Percentiles rank a stretch among this genome's conserved stretches.
These are phyloP conservation scores for Biston stratarius DNA, from an alignment of 2,888 invertebrate species.

Conservation along the genomic window DNA sequence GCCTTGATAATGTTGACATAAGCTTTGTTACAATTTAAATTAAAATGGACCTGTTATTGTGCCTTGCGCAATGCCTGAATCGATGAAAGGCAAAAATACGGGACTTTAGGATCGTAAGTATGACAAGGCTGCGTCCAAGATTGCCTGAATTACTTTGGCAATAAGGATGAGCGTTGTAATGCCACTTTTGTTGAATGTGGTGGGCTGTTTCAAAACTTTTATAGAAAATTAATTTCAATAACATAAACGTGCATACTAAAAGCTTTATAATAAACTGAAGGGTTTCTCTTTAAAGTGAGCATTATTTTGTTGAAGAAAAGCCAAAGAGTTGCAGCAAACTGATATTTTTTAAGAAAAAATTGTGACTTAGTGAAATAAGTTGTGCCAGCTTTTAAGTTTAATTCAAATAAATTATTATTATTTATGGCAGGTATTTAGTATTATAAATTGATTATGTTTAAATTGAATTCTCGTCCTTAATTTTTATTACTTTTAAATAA, in stretches of 20 bases:
- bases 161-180: constrained; percentile 24
- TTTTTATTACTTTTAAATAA: too few relatives aligned
- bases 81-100: constrained; percentile 32
- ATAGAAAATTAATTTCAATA: not conserved
- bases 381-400: too few relatives aligned
- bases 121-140: constrained; percentile 37
- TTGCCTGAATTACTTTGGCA: constrained; percentile 37
- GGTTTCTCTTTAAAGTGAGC: constrained; percentile 13
- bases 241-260: too few relatives aligned
- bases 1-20: constrained; percentile 37
- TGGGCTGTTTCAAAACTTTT: not conserved
- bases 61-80: constrained; percentile 12
- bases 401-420: too few relatives aligned
- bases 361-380: too few relatives aligned
- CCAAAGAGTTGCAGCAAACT: too few relatives aligned
- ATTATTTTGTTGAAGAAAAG: too few relatives aligned
- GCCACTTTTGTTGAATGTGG: not conserved
- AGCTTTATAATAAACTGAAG: too few relatives aligned
- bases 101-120: constrained; percentile 42
- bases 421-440: too few relatives aligned
- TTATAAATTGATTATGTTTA: too few relatives aligned
- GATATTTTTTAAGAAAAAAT: too few relatives aligned
- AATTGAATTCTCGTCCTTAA: too few relatives aligned
- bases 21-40: constrained; percentile 34
- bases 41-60: constrained; percentile 21